Base-by-base conservation (phyloP, 2,797 vertebrate species). In the Buphagus erythrorhynchus region DNA sequence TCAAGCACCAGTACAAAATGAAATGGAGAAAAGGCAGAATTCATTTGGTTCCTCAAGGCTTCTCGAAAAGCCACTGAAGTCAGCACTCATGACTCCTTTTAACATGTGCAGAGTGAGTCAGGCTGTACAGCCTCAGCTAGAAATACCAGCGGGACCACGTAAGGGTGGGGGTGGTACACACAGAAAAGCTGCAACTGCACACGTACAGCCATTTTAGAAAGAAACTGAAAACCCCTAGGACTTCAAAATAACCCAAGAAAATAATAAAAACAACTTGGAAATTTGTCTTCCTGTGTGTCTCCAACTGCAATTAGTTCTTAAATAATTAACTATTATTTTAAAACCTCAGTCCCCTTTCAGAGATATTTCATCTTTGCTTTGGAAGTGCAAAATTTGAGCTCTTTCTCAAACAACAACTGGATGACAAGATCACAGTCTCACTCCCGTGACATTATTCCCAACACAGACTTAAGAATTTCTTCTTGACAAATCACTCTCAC, bases 31-130 rank as follows among this genome's bases (percentile, higher is more conserved):
- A 85, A 81, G 45, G 49, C 54, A 87, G 67, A 61, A 89, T 65
- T 73, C 35, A 25, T 82, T 76, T 48, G 26, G 33, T 87, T 95
- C 71, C 55, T 95, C 35, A 18, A 91, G 43, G 28, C 42, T 88
- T 69, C 84, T 92, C 1, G 0, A 92, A 96, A 84, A 66, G 81
- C 40, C 90, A 57, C 75, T 76, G 74, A 66, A 94, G 72, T 96
- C 88, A 40, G 71, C 79, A 94, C 83, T n/a, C 82, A 45, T 58
- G 72, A 90, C 55, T 96, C 52, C 51, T 42, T 90, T 75, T 51
- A 90, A 58, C 63, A 79, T 29, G 36, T 68, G 86, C 75, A 81
- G 57, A 57, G 63, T 89, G 92, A 91, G 85, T 92, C 91, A 90
- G 78, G 76, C 86, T 77, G 62, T 13, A 22, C 69, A 90, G 65